Base-by-base conservation (phyloP, 2,113 vertebrate genomes). In the Microcebus jonahi region DNA sequence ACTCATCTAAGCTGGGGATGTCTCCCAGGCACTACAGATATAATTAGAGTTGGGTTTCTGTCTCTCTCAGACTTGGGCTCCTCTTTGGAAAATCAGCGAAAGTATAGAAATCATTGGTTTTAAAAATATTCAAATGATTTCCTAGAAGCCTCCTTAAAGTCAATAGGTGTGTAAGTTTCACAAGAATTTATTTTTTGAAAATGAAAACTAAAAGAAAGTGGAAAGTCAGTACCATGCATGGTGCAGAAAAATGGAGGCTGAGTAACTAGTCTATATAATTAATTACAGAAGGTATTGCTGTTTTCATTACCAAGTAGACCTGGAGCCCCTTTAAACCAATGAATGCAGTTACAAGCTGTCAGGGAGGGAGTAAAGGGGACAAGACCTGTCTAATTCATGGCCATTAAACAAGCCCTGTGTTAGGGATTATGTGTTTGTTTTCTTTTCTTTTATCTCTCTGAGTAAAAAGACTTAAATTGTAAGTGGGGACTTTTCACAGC, bases 361-460 rank as follows among this genome's bases (percentile, higher is more conserved):
- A 18, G 48, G 68, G 86, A 83, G 8, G 13, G 17, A 65, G 76
- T 45, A 39, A 77, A 67, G 59, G 18, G 4, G 65, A n/a, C 1
- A 63, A 75, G 77, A 79, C 45, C 15, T 2, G 55, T 65, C 77
- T n/a, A n/a, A 53, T 67, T 50, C 77, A 5, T 45, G 36, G 48
- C 88, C 63, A 89, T 68, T 68, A 85, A 96, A 90, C 87, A 85
- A 80, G 45, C n/a, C 31, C 76, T 81, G 36, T n/a, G 85, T 87
- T 67, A 29, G 70, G 79, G n/a, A 21, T 89, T 42, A 13, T 20
- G 34, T 90, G 88, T 95, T 95, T 97, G 81, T 94, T 96, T 94
- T 96, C 91, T 96, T 91, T 96, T 42, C 94, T 96, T 97, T 95
- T 80, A 95, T 97, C 89, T 39, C 39, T 89, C 91, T 42, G 75